Conservation (phyloP, 2,888 invertebrate species). For the Oscheius sp. region DNA sequence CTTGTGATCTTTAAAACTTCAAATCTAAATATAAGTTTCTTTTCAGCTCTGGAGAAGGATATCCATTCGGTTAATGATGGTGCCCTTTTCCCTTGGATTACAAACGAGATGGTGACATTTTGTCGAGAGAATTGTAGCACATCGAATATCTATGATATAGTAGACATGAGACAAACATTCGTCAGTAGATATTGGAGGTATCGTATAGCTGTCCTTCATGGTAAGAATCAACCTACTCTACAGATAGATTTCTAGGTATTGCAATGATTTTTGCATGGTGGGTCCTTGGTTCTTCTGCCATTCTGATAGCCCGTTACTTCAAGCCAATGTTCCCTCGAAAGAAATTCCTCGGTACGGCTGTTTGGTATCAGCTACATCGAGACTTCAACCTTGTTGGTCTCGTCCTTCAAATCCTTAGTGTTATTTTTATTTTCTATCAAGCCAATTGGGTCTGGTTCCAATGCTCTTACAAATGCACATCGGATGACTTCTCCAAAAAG, state of each 20-base stretch:
- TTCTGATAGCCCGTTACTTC: conserved; percentile 59
- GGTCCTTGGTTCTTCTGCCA: conserved; percentile 55
- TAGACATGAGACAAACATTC: conserved; percentile 46
- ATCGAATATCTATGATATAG: conserved; percentile 3
- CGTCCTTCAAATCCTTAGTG: conserved; percentile 49
- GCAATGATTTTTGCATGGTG: conserved; percentile 56
- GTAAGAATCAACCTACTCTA: conserved; percentile 23
- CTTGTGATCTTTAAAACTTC: background rate
- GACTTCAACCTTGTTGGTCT: conserved; percentile 50
- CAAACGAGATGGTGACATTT: conserved; percentile 40
- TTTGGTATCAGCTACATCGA: conserved; percentile 61
- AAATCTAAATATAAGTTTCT: background rate
- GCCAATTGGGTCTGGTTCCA: conserved; percentile 61
- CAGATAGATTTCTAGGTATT: conserved; percentile 36
- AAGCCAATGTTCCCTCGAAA: conserved; percentile 55
- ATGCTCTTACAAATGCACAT: conserved; percentile 56
- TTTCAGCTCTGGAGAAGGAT: conserved; percentile 55
- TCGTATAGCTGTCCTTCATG: conserved; percentile 56
- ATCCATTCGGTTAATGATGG: conserved; percentile 59
- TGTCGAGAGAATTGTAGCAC: conserved; percentile 23
- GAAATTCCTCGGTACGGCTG: conserved; percentile 55
- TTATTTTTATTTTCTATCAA: conserved; percentile 56
- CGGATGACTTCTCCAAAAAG: conserved; percentile 47
- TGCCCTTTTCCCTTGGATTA: conserved; percentile 54
- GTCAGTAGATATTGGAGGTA: conserved; percentile 56